These are phyloP conservation scores for Campoletis sonorensis DNA, from an alignment of 1,140 invertebrate genomes.

Conservation along the genomic window DNA sequence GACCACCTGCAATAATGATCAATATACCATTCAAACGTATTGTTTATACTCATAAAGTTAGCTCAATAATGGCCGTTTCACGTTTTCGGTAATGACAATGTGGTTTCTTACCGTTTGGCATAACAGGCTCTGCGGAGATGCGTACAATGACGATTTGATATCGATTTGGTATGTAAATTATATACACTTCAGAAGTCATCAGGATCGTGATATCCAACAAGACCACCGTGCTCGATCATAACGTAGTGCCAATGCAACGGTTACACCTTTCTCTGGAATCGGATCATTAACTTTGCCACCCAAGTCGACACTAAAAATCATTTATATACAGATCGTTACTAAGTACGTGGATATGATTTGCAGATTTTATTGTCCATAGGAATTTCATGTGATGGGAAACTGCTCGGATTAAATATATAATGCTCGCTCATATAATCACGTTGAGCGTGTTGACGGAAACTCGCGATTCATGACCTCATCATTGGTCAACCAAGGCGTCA, in stretches of 20 bases:
- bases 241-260: background rate
- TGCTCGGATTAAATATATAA: background rate
- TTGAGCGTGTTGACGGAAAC: too few relatives aligned
- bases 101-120: background rate
- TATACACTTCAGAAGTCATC: background rate
- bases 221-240: background rate
- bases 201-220: background rate
- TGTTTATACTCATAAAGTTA: background rate
- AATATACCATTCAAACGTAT: background rate
- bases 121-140: background rate
- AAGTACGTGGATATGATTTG: background rate
- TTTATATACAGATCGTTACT: background rate
- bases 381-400: background rate
- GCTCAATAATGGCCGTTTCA: background rate
- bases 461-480: too few relatives aligned
- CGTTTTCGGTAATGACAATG: background rate
- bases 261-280: background rate
- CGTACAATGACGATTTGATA: background rate
- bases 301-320: slow-evolving; percentile 3
- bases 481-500: too few relatives aligned
- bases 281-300: background rate
- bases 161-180: slow-evolving; percentile 19
- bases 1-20: slow-evolving; percentile 1
- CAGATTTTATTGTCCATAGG: background rate
- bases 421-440: too few relatives aligned